Conservation (phyloP, 2,113 vertebrate species). For the Trachemys scripta region DNA sequence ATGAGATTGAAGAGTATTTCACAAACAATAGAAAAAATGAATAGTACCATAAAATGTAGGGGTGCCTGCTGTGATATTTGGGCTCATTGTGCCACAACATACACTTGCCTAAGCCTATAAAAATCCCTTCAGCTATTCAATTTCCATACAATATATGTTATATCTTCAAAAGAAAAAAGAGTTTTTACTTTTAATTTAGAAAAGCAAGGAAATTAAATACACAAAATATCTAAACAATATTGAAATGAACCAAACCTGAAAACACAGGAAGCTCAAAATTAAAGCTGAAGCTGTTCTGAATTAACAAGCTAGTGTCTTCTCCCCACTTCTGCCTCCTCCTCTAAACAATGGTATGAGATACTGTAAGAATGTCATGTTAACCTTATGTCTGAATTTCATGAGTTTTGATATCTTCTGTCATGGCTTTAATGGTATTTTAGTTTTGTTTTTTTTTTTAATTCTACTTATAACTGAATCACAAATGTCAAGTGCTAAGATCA, state of each 20-base stretch:
- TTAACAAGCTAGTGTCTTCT: neutral
- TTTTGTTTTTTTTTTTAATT: neutral
- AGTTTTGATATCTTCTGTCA: neutral
- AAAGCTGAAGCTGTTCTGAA: neutral
- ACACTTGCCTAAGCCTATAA: neutral
- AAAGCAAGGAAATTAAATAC: slow-evolving; percentile 1
- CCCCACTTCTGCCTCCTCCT: neutral
- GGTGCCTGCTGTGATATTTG: neutral
- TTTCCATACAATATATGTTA: neutral
- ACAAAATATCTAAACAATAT: neutral
- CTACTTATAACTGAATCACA: neutral
- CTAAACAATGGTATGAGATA: neutral
- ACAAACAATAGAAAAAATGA: neutral
- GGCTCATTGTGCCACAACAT: neutral
- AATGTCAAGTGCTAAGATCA: neutral
- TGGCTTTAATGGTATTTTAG: neutral
- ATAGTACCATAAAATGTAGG: neutral
- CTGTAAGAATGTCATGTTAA: neutral
- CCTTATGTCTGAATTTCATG: neutral
- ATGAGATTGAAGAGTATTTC: neutral
- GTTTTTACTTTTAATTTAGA: neutral
- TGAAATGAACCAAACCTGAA: slow-evolving; percentile 2
- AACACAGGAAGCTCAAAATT: neutral
- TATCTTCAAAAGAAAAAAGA: neutral
- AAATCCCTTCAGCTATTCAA: neutral